Evolutionary conservation across 2,888 invertebrate genomes (phyloP).

Genomic region (Thumatha senex): DNA sequence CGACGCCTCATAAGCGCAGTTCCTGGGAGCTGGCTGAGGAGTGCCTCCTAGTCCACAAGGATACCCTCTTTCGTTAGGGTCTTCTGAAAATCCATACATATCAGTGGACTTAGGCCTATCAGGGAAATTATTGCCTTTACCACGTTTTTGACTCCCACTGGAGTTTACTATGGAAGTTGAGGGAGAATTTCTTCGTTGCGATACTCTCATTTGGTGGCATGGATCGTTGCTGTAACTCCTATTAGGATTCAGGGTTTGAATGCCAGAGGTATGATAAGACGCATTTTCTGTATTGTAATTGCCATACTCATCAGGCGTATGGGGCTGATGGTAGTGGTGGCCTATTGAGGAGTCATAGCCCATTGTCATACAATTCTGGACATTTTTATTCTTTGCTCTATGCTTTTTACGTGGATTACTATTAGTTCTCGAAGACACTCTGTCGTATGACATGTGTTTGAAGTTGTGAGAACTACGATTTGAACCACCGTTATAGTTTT

Average conservation of each 20-base stretch:
- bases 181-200: slow-evolving; percentile 75
- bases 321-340: slow-evolving; percentile 81
- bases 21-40: slow-evolving; percentile 79
- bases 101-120: slow-evolving; percentile 86
- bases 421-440: slow-evolving; percentile 77
- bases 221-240: slow-evolving; percentile 72
- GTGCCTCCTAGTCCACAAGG: slow-evolving; percentile 68
- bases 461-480: slow-evolving; percentile 79
- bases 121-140: slow-evolving; percentile 80
- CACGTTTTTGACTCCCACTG: slow-evolving; percentile 78
- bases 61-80: slow-evolving; percentile 69
- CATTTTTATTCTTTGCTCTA: slow-evolving; percentile 75
- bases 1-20: slow-evolving; percentile 77
- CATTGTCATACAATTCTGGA: slow-evolving; percentile 84
- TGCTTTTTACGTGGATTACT: slow-evolving; percentile 80
- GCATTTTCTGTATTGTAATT: slow-evolving; percentile 77
- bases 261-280: slow-evolving; percentile 79
- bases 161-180: slow-evolving; percentile 73
- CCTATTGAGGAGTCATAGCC: slow-evolving; percentile 81
- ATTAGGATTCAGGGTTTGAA: slow-evolving; percentile 78
- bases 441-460: slow-evolving; percentile 80
- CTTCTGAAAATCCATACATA: slow-evolving; percentile 81
- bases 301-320: slow-evolving; percentile 76
- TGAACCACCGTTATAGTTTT: slow-evolving; percentile 80
- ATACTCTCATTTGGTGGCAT: slow-evolving; percentile 66